Conservation (phyloP, 2,797 vertebrate genomes). For the Lepus townsendii region DNA sequence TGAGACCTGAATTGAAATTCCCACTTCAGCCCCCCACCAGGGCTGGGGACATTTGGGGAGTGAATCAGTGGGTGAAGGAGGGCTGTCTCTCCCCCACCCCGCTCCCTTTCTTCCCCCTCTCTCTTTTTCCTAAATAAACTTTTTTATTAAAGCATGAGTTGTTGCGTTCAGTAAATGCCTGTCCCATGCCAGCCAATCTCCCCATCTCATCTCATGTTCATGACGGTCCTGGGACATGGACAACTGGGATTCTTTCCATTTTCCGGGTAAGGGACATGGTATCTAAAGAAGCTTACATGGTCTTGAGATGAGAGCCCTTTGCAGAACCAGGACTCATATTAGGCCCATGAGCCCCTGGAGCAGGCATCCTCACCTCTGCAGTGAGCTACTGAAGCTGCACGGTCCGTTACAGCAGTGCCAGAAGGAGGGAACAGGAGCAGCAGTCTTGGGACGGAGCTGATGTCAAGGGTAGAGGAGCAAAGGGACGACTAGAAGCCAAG, state of each 20-base stretch:
- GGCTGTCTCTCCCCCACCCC: too few relatives aligned
- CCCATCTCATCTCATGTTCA: background rate
- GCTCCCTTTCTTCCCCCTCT: too few relatives aligned
- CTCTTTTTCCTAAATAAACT: too few relatives aligned
- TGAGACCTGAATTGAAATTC: too few relatives aligned
- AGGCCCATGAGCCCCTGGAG: too few relatives aligned
- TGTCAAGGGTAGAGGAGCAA: accelerated
- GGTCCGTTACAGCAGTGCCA: background rate
- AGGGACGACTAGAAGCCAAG: background rate
- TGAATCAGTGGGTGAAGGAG: too few relatives aligned
- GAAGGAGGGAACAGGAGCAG: accelerated
- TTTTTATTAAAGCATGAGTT: background rate
- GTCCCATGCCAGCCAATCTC: background rate
- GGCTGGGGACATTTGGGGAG: too few relatives aligned
- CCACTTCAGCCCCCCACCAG: too few relatives aligned
- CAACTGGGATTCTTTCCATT: background rate
- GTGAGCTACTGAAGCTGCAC: accelerated
- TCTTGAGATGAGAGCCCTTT: background rate
- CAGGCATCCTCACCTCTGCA: background rate
- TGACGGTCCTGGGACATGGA: background rate
- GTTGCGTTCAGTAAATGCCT: background rate
- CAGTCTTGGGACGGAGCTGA: background rate
- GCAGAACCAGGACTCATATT: background rate
- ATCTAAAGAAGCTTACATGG: too few relatives aligned
- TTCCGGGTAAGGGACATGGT: background rate